Conservation (phyloP, 2,888 invertebrate genomes). For the Zootermopsis nevadensis region DNA sequence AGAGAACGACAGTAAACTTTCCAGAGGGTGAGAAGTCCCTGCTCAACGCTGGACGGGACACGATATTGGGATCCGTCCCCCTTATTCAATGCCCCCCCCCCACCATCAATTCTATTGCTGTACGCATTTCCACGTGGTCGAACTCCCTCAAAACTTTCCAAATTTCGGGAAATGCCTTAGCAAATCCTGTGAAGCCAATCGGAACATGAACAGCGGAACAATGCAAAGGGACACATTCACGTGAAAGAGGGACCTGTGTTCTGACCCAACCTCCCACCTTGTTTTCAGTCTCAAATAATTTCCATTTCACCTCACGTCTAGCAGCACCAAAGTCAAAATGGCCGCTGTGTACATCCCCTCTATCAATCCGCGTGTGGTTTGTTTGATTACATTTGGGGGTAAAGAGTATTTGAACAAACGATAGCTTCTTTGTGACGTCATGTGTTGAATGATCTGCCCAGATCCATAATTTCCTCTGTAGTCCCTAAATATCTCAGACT, state of each 20-base stretch:
- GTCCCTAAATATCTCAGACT: too few species aligned
- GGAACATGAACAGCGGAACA: slow-evolving; percentile 11
- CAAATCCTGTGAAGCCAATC: slow-evolving; percentile 26
- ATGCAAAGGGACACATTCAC: slow-evolving; percentile 23
- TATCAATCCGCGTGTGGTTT: slow-evolving; percentile 5
- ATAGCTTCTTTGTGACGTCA: slow-evolving; percentile 14
- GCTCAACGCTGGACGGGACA: too few species aligned
- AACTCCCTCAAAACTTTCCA: slow-evolving; percentile 48
- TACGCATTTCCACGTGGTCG: slow-evolving; percentile 46
- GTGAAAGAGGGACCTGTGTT: slow-evolving; percentile 15
- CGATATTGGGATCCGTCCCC: too few species aligned
- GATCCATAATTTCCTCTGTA: too few species aligned
- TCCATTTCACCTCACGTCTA: slow-evolving; percentile 8
- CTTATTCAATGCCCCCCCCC: too few species aligned
- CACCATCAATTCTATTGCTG: slow-evolving; percentile 7
- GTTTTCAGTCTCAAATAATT: slow-evolving; percentile 20
- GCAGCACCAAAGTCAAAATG: too few species aligned
- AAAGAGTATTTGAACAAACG: slow-evolving; percentile 24
- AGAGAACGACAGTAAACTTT: too few species aligned
- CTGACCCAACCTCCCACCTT: slow-evolving; percentile 17
- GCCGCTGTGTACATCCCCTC: too few species aligned
- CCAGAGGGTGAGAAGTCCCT: too few species aligned
- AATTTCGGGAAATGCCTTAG: slow-evolving; percentile 37
- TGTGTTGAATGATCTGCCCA: background rate
- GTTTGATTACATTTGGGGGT: slow-evolving; percentile 27